Evolutionary conservation across 1,140 invertebrate species (phyloP), one percentile per base, ranked within the genome.

Genomic region (Macrostomum lignano): DNA sequence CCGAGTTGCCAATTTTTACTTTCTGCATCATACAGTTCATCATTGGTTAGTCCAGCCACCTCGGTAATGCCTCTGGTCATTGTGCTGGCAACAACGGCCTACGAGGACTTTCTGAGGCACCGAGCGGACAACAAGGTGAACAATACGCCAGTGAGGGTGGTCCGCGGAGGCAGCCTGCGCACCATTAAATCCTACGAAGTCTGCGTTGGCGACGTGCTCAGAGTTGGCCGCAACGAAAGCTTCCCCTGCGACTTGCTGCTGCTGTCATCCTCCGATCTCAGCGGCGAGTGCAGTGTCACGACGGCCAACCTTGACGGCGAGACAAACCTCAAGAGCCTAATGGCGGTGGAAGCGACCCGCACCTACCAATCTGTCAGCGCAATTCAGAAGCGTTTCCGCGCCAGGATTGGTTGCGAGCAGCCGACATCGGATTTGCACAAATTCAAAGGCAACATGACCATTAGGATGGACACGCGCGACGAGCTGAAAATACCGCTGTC

Each of bases 301-400:
- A 98, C 88, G 30, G 82, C 86, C 15, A 91, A 98, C 63, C 63
- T 96, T 43, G 88, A 98, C 61, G 88, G 88, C 69, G 81, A 62
- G 60, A 63, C 67, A 2, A 71, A 70, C 51, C 52, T 70, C 24
- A 71, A 71, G 48, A 37, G 2, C 40, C 19, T 36, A n/a, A 7
- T 5, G 2, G 5, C 22, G 23, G 13, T 35, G 23, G 2, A 30
- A 4, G n/a, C n/a, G 21, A 30, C 36, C 30, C 21, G 35, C n/a
- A n/a, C n/a, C n/a, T n/a, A n/a, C n/a, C n/a, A n/a, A n/a, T n/a
- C n/a, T n/a, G n/a, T n/a, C n/a, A n/a, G n/a, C n/a, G n/a, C n/a
- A n/a, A n/a, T n/a, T n/a, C n/a, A n/a, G n/a, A n/a, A n/a, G n/a
- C n/a, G n/a, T n/a, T n/a, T n/a, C n/a, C n/a, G n/a, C n/a, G n/a